A percentile compares a stretch with the other conserved stretches of the same genome.
These are phyloP conservation scores for Bostrychus sinensis DNA, from an alignment of 2,113 vertebrate genomes.

Conservation along the genomic window DNA sequence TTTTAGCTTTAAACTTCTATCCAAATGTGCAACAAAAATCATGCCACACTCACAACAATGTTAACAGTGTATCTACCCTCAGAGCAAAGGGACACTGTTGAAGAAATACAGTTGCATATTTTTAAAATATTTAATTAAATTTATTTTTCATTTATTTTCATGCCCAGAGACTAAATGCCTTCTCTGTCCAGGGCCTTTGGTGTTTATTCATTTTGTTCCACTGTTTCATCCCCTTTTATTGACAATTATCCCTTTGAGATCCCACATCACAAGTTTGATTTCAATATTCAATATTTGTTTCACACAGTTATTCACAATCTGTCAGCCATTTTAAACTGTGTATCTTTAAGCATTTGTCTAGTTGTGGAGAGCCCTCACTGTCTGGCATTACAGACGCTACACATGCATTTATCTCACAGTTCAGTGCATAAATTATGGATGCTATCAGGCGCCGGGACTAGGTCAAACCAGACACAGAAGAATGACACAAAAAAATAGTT, in stretches of 20 bases:
- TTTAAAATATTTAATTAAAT: too few relatives aligned
- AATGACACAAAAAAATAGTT: conserved; percentile 14
- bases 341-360: neutral
- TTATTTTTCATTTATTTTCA: neutral
- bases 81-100: too few relatives aligned
- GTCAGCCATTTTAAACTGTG: neutral
- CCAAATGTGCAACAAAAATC: too few relatives aligned
- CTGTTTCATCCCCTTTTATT: neutral
- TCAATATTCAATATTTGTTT: neutral
- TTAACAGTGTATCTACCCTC: too few relatives aligned
- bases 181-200: neutral
- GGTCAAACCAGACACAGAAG: conserved; percentile 14
- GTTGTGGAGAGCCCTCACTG: neutral
- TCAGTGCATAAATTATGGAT: conserved; percentile 23
- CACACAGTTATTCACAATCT: neutral
- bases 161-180: neutral
- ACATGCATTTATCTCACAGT: conserved; percentile 22
- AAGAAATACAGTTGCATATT: too few relatives aligned
- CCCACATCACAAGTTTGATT: neutral
- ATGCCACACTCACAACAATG: too few relatives aligned
- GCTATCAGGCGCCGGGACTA: neutral
- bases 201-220: neutral
- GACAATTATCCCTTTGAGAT: neutral
- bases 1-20: too few relatives aligned
- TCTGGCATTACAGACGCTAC: neutral